phyloP scores from a whole-genome alignment of 2,888 invertebrate genomes.

The Coenonympha glycerion region DNA sequence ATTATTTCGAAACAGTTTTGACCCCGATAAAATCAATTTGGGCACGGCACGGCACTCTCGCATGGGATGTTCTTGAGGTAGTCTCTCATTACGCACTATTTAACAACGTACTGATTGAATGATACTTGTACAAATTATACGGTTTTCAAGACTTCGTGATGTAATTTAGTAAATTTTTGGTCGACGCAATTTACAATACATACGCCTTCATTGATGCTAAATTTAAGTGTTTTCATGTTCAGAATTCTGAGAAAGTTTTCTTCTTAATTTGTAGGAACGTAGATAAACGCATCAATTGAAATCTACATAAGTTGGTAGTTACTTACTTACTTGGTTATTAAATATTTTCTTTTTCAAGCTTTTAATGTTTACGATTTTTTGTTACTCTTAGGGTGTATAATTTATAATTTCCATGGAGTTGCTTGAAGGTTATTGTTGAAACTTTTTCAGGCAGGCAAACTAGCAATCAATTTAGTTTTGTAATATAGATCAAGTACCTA shows the following conservation, averaged over 20 bases:
- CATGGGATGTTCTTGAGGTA: conserved; percentile 7
- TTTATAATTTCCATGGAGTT: too few species aligned
- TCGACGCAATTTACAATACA: neutral
- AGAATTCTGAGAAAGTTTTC: neutral
- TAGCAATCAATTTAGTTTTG: too few species aligned
- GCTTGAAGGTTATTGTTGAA: too few species aligned
- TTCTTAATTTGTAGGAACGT: neutral
- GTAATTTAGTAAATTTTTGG: neutral
- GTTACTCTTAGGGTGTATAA: too few species aligned
- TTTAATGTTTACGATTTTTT: too few species aligned
- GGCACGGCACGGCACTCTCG: conserved; percentile 5
- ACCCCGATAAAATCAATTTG: conserved; percentile 39
- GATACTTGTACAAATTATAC: neutral
- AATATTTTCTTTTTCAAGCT: too few species aligned
- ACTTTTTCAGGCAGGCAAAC: too few species aligned
- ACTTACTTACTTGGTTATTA: too few species aligned
- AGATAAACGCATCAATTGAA: neutral
- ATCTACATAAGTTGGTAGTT: neutral
- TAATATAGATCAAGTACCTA: too few species aligned
- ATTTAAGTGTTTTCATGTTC: neutral
- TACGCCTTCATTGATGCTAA: neutral
- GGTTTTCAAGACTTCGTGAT: neutral
- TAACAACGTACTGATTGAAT: conserved; percentile 8
- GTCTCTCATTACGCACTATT: conserved; percentile 17
- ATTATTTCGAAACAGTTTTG: conserved; percentile 51